phyloP scores from a whole-genome alignment of 2,888 invertebrate genomes.

The Gortyna flavago region DNA sequence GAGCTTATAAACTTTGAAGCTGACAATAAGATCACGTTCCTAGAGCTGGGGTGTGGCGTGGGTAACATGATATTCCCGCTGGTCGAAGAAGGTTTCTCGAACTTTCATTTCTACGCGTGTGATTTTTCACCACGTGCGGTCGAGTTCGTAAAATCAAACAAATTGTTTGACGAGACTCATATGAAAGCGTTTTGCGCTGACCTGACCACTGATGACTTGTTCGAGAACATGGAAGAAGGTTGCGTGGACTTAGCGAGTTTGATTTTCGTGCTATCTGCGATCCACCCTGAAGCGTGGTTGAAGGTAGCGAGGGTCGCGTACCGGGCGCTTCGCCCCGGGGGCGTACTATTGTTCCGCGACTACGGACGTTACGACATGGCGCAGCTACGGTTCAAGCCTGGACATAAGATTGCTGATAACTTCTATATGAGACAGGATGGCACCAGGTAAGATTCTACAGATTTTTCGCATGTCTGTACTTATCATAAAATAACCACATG shows the following conservation, averaged over 20 bases:
- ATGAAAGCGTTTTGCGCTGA: conserved; percentile 96
- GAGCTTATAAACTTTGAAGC: conserved; percentile 92
- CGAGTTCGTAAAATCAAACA: conserved; percentile 94
- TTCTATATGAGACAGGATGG: conserved; percentile 99
- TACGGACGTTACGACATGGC: conserved; percentile 99
- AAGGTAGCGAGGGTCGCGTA: conserved; percentile 91
- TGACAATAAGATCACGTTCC: conserved; percentile 90
- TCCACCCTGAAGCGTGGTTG: conserved; percentile 95
- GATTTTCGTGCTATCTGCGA: conserved; percentile 98
- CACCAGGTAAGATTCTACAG: conserved; percentile 91
- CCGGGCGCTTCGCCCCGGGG: conserved; percentile 92
- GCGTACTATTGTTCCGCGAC: conserved; percentile 96
- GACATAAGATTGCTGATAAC: conserved; percentile 97
- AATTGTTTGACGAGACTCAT: conserved; percentile 91
- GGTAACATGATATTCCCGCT: conserved; percentile 99
- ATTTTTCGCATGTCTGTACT: too few species aligned
- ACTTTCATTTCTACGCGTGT: conserved; percentile 94
- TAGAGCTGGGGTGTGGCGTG: conserved; percentile 98
- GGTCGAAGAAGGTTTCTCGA: conserved; percentile 92
- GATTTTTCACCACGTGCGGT: conserved; percentile 98
- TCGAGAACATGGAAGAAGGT: conserved; percentile 85
- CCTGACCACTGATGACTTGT: conserved; percentile 93
- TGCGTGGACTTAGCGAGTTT: conserved; percentile 95
- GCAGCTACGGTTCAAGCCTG: conserved; percentile 97
- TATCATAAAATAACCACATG: not conserved